Evolutionary conservation across 2,113 vertebrate species (phyloP), one percentile per base, ranked within the genome.

Genomic region (Prionailurus bengalensis): DNA sequence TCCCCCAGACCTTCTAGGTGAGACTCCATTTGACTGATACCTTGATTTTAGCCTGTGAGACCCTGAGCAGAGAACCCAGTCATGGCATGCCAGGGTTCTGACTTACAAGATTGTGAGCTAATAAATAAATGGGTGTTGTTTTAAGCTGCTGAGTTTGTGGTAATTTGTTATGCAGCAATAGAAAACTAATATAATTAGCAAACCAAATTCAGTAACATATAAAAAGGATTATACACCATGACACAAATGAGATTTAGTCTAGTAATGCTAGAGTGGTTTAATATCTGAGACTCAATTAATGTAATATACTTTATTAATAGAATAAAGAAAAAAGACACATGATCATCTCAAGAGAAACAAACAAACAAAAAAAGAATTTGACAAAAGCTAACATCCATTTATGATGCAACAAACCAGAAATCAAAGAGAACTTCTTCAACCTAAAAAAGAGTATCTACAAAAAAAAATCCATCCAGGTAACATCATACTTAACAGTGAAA

Each of bases 151-250:
- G 94, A 90, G n/a, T 86, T 86, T 94, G 73, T 97, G 80, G 85
- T 90, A 89, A 95, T 97, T 92, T 90, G 80, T 95, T 87, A 93
- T 79, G 61, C 85, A 93, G 80, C 74, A 93, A 79, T 86, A 86
- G 70, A 94, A 95, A 96, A 86, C 85, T 71, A 96, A 96, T 70
- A 93, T 63, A 83, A 87, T 97, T 96, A 97, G 85, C 80, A 97
- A 97, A 73, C 61, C 36, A 71, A 97, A 97, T 95, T 86, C 53
- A 90, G 74, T 19, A 89, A 73, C 74, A 93, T 94, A 78, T 65
- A 78, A 97, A 84, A 86, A 92, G 42, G 61, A 93, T 93, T 93
- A 94, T 97, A 25, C 27, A 96, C 68, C 68, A 83, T 78, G 89
- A 86, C 74, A 94, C 48, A 93, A 89, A 87, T 93, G 84, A 96